Evolutionary conservation across 2,888 invertebrate species (phyloP).

Genomic region (Acanthopleura granulata): DNA sequence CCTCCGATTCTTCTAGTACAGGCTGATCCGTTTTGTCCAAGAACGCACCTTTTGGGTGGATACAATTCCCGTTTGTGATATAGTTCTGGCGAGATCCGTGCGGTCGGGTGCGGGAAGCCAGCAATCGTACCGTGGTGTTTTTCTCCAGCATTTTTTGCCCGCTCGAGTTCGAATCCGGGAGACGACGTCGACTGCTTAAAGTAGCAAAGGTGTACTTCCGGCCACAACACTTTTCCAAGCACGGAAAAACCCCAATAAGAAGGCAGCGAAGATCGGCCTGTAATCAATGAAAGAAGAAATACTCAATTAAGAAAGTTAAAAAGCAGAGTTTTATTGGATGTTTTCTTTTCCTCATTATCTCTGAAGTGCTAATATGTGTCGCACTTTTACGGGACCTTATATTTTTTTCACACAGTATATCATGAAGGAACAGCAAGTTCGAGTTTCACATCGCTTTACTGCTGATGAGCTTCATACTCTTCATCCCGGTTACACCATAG

Average conservation of each 20-base stretch:
- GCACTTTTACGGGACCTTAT: too few species aligned
- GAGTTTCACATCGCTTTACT: too few species aligned
- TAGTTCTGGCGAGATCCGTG: not conserved
- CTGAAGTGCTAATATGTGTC: too few species aligned
- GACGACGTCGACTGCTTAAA: not conserved
- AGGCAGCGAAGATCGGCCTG: conserved; percentile 2
- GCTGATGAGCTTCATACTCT: too few species aligned
- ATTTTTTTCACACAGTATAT: too few species aligned
- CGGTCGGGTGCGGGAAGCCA: not conserved
- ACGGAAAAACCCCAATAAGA: not conserved
- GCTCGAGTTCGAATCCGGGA: not conserved
- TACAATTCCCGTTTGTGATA: not conserved
- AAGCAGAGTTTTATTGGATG: too few species aligned
- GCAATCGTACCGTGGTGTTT: not conserved
- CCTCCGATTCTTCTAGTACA: too few species aligned
- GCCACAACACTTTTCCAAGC: conserved; percentile 11
- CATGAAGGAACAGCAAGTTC: too few species aligned
- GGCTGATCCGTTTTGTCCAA: not conserved
- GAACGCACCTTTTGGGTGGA: conserved; percentile 4
- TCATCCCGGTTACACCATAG: too few species aligned
- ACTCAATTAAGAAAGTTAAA: too few species aligned
- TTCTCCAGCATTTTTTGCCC: not conserved
- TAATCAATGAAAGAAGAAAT: not conserved
- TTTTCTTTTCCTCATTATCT: too few species aligned
- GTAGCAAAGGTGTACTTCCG: not conserved